Conservation (phyloP, 2,888 invertebrate species). For the Eurytoma adleriae region DNA sequence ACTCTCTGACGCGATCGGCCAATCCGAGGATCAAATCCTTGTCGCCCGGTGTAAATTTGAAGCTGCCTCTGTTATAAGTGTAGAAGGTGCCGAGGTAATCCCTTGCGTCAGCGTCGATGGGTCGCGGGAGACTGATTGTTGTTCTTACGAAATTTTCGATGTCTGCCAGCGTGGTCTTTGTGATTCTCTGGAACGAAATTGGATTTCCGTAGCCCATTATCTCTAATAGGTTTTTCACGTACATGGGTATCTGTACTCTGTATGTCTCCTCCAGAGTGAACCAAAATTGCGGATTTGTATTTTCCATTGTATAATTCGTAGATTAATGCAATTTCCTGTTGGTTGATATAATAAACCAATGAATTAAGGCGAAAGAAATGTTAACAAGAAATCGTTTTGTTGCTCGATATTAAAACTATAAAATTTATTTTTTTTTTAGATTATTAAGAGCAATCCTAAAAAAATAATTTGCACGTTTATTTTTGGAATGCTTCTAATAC, state of each 20-base stretch:
- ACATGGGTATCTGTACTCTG: conserved; percentile 3
- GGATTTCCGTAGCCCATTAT: conserved; percentile 34
- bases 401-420: no score
- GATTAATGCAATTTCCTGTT: no score
- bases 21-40: conserved; percentile 19
- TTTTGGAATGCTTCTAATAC: no score
- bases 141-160: conserved; percentile 4
- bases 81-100: background rate
- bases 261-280: conserved; percentile 1
- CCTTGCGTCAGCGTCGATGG: background rate
- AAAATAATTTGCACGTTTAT: no score
- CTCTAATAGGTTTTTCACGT: conserved; percentile 16
- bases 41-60: conserved; percentile 12
- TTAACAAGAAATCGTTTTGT: no score
- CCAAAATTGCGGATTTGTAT: background rate
- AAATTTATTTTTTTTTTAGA: no score
- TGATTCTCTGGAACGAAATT: conserved; percentile 27
- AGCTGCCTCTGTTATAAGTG: background rate
- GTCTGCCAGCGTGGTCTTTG: background rate
- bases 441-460: no score
- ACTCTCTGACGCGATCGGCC: conserved; percentile 3
- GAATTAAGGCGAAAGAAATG: no score
- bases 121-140: background rate
- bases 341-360: no score
- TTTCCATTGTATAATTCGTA: no score